Base-by-base conservation (phyloP, 2,888 invertebrate species). In the Noctua janthe region DNA sequence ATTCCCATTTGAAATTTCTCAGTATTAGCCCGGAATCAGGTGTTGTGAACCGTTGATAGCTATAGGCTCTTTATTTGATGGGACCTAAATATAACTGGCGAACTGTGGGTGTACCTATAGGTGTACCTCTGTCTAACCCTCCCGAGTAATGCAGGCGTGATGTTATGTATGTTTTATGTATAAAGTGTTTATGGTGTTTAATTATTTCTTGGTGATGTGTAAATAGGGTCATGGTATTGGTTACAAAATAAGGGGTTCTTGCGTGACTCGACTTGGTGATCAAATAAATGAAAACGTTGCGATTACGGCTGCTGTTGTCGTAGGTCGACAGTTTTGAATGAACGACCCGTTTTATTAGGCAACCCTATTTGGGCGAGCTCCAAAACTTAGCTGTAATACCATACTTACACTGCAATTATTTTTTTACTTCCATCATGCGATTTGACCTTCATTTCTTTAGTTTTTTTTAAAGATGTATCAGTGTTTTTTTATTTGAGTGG, bases 281-380 rank as follows among this genome's bases (percentile, higher is more conserved):
- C 29, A 72, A 74, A 67, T 76, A 71, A 82, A 71, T 70, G 20
- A 64, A 78, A 81, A 81, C 49, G 62, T 66, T 17, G 39, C 62
- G 4, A 67, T 71, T 78, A 56, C 43, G 13, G 35, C 56, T 59
- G 35, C 51, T 47, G 62, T 81, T 78, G 81, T 70, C 81, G 78
- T 78, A 70, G 81, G 85, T 80, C 66, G 71, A 87, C 76, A 69
- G 80, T 81, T 66, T 78, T 85, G 56, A 62, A 76, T 73, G 76
- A 82, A 84, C 67, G 64, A 29, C 72, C 59, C 67, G 69, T 62
- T 69, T 81, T 84, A 84, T 81, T 70, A 70, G 29, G 84, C 54
- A 64, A 78, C 49, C 54, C 39, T 54, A 78, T 78, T 81, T 78
- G 54, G 79, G 49, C 15, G 54, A 78, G 11, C 29, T 81, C 84